Conservation (phyloP, 1,140 invertebrate species). For the Heliconius nattereri region DNA sequence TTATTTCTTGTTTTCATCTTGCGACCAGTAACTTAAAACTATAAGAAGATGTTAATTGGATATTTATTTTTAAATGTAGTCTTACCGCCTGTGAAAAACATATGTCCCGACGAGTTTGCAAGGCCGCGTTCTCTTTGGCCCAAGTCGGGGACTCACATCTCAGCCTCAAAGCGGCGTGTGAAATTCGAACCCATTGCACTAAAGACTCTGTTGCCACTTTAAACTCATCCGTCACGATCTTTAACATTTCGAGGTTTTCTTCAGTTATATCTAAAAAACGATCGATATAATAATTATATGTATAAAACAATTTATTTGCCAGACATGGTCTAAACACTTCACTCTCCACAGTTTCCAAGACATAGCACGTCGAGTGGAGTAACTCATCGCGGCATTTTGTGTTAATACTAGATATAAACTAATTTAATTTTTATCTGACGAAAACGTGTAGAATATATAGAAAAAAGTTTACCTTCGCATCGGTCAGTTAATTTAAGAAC, state of each 20-base stretch:
- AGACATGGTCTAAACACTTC: too few relatives aligned
- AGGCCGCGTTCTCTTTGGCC: constrained; percentile 83
- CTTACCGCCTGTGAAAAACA: constrained; percentile 95
- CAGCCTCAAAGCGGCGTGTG: constrained; percentile 93
- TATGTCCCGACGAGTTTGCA: constrained; percentile 90
- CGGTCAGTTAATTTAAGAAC: constrained; percentile 39
- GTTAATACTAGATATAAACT: too few relatives aligned
- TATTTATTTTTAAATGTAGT: too few relatives aligned
- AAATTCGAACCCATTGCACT: constrained; percentile 90
- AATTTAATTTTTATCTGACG: background rate
- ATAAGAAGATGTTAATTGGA: too few relatives aligned
- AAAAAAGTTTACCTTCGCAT: constrained; percentile 42
- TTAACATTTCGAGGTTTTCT: constrained; percentile 84
- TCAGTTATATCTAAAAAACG: constrained; percentile 45
- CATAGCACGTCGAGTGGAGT: too few relatives aligned
- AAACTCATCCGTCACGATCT: constrained; percentile 90
- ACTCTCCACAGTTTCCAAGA: too few relatives aligned
- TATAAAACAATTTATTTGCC: too few relatives aligned
- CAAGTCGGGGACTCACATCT: constrained; percentile 84
- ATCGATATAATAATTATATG: too few relatives aligned
- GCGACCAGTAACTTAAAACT: too few relatives aligned
- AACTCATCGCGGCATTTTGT: too few relatives aligned
- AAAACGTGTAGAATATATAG: background rate
- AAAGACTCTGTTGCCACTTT: constrained; percentile 90
- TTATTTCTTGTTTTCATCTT: too few relatives aligned